Conservation (phyloP, 2,888 invertebrate genomes). For the Gymnocheta viridis region DNA sequence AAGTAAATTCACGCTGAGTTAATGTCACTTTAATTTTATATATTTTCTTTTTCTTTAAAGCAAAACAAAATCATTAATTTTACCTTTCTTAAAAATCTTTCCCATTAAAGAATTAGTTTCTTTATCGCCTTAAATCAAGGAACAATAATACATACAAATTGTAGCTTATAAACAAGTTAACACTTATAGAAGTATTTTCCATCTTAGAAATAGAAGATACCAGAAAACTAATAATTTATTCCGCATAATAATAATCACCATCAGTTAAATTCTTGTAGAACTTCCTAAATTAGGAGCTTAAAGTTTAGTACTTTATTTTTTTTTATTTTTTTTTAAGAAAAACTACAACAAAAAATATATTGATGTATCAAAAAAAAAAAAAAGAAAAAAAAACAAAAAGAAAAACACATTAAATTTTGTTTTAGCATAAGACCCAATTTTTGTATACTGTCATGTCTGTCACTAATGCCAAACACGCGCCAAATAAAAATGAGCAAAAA, state of each 20-base stretch:
- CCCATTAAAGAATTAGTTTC: no score
- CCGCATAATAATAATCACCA: not conserved
- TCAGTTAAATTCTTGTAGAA: not conserved
- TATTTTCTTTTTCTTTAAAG: no score
- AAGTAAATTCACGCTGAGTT: no score
- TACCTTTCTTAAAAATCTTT: no score
- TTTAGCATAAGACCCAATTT: conserved; percentile 55
- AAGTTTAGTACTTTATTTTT: not conserved
- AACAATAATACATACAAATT: not conserved
- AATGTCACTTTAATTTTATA: no score
- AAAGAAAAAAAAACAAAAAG: not conserved
- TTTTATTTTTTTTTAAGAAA: not conserved
- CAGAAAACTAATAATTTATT: not conserved
- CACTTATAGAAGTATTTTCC: not conserved
- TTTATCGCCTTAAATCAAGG: not conserved
- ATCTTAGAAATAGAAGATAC: not conserved
- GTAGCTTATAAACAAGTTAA: not conserved
- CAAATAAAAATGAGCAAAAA: conserved; percentile 25
- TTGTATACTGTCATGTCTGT: conserved; percentile 63
- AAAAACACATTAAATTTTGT: conserved; percentile 41
- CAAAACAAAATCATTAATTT: no score
- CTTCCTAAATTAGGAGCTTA: not conserved
- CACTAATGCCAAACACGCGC: conserved; percentile 69
- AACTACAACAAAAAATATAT: conserved; percentile 16
- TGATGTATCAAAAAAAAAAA: conserved; percentile 3